Evolutionary conservation across 2,888 invertebrate species (phyloP).

Genomic region (Dicycla oo): DNA sequence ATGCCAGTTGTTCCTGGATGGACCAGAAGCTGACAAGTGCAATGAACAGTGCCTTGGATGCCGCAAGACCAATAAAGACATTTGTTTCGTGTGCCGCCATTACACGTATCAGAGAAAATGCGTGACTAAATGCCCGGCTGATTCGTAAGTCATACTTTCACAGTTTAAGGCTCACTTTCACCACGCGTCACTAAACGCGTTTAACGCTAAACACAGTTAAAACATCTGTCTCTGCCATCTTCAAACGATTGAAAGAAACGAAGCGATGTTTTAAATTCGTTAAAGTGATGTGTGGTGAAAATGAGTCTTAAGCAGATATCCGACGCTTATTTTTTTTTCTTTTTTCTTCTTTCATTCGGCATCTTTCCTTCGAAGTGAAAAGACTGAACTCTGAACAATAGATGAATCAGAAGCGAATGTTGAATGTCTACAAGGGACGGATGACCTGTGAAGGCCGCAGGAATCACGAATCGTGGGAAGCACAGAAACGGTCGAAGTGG

Average conservation of each 20-base stretch:
- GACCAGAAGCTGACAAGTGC: conserved; percentile 89
- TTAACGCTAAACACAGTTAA: too few relatives aligned
- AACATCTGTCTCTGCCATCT: too few relatives aligned
- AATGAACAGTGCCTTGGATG: conserved; percentile 95
- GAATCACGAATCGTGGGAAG: too few relatives aligned
- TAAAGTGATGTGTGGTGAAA: too few relatives aligned
- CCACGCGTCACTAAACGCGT: too few relatives aligned
- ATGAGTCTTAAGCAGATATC: too few relatives aligned
- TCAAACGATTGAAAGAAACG: too few relatives aligned
- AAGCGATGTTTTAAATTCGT: too few relatives aligned
- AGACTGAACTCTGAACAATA: background rate
- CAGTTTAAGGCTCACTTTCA: too few relatives aligned
- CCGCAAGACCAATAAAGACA: conserved; percentile 89
- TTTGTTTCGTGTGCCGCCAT: conserved; percentile 93
- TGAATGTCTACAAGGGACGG: background rate
- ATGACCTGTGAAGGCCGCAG: too few relatives aligned
- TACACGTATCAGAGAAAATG: conserved; percentile 90
- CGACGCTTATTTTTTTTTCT: background rate
- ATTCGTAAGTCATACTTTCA: conserved; percentile 90
- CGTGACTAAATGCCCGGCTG: conserved; percentile 91
- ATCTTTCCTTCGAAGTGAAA: background rate
- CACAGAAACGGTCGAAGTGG: too few relatives aligned
- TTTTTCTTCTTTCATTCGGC: background rate
- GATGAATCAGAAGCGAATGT: background rate
- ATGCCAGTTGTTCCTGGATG: conserved; percentile 88